Evolutionary conservation across 2,888 invertebrate genomes (phyloP).

Genomic region (Trichacis sp.): DNA sequence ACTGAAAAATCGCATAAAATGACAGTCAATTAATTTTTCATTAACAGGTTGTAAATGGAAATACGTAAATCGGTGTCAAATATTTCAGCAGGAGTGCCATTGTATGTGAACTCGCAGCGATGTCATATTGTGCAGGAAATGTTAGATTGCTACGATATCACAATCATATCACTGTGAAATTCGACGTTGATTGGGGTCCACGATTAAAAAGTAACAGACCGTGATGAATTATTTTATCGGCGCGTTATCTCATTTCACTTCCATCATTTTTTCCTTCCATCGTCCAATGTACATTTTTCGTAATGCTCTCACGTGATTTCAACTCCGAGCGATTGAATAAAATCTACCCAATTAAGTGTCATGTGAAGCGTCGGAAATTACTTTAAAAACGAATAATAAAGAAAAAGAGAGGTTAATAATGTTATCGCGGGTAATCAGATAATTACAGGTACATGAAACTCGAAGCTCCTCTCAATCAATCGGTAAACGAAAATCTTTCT

Average conservation of each 20-base stretch:
- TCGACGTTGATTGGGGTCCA: too few relatives aligned
- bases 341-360: too few relatives aligned
- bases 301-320: background rate
- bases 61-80: too few relatives aligned
- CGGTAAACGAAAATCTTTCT: background rate
- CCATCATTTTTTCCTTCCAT: background rate
- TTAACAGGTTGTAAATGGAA: too few relatives aligned
- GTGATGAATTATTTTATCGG: background rate
- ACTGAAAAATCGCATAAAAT: background rate
- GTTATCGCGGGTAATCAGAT: background rate
- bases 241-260: background rate
- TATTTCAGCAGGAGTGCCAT: too few relatives aligned
- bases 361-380: background rate
- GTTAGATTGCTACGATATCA: too few relatives aligned
- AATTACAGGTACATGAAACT: background rate
- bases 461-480: background rate
- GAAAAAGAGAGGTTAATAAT: background rate
- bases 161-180: too few relatives aligned
- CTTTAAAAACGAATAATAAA: background rate
- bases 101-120: too few relatives aligned
- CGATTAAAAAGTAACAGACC: background rate
- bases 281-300: background rate
- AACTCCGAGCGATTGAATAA: too few relatives aligned
- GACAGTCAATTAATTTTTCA: background rate
- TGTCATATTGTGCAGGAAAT: too few relatives aligned